Percentiles rank a stretch among this genome's conserved stretches.
These are phyloP conservation scores for Gobionotothen gibberifrons DNA, from an alignment of 2,797 vertebrate species.

Conservation along the genomic window DNA sequence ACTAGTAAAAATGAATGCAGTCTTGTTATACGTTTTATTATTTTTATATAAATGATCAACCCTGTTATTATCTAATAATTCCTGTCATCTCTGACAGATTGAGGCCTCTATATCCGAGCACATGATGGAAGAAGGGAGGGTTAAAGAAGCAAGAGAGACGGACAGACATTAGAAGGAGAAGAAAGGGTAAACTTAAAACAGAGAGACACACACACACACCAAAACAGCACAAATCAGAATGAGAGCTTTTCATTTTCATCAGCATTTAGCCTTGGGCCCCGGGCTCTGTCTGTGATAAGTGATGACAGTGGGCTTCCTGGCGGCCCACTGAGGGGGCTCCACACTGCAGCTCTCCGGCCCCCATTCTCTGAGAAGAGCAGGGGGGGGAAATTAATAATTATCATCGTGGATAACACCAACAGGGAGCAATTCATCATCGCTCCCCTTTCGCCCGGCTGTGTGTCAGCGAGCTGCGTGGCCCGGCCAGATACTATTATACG, in stretches of 20 bases:
- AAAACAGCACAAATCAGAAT: constrained; percentile 67
- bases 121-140: background rate
- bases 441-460: constrained; percentile 85
- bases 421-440: constrained; percentile 96
- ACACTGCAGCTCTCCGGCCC: constrained; percentile 57
- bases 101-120: background rate
- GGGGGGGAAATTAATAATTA: constrained; percentile 96
- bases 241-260: constrained; percentile 79
- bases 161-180: background rate
- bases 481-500: constrained; percentile 96
- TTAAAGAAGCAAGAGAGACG: constrained; percentile 2
- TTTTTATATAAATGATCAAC: background rate
- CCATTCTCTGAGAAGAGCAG: constrained; percentile 61
- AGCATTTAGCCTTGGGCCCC: constrained; percentile 69
- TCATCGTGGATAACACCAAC: constrained; percentile 92
- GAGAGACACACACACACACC: constrained; percentile 5
- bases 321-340: constrained; percentile 75
- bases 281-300: constrained; percentile 79
- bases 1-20: too few relatives aligned
- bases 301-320: constrained; percentile 75
- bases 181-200: constrained; percentile 26
- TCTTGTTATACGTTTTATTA: too few relatives aligned
- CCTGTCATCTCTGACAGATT: background rate
- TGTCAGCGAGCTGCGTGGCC: constrained; percentile 91
- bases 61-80: background rate